These are phyloP conservation scores for Drosophila greeni DNA, from an alignment of 2,888 invertebrate genomes.

Conservation along the genomic window DNA sequence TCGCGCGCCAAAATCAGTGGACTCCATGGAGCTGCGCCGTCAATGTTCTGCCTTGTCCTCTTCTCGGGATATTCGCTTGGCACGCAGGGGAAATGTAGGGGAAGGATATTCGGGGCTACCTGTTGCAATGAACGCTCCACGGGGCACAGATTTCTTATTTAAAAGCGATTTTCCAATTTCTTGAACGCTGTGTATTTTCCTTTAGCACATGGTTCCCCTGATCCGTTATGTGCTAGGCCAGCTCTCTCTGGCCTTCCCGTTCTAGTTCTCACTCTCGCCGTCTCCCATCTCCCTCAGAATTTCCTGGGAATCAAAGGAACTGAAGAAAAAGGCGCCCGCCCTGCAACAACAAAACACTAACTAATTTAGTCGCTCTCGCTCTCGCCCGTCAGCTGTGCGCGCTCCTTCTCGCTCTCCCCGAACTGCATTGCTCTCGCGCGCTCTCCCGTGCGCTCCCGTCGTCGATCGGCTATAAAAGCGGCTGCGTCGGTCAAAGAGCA, in stretches of 20 bases:
- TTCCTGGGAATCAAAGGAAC: constrained; percentile 8
- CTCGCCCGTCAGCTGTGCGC: constrained; percentile 39
- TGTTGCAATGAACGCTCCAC: constrained; percentile 60
- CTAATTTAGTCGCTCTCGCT: constrained; percentile 21
- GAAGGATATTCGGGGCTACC: constrained; percentile 43
- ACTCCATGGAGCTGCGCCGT: constrained; percentile 52
- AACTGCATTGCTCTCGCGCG: constrained; percentile 5
- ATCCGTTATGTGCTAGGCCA: background rate
- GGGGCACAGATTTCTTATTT: constrained; percentile 45
- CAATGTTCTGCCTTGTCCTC: constrained; percentile 2
- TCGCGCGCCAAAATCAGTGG: constrained; percentile 72
- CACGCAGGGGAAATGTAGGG: constrained; percentile 45
- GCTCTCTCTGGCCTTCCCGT: background rate
- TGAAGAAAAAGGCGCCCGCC: constrained; percentile 4
- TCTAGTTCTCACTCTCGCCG: background rate
- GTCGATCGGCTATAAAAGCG: constrained; percentile 60
- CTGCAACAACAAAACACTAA: constrained; percentile 36
- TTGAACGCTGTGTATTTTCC: constrained; percentile 1
- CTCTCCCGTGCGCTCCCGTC: background rate
- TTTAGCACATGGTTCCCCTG: constrained; percentile 27
- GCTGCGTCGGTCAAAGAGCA: constrained; percentile 44
- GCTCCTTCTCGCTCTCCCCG: constrained; percentile 4
- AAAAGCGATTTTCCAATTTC: constrained; percentile 45
- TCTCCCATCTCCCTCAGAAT: constrained; percentile 2
- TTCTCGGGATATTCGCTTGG: constrained; percentile 1